phyloP scores from a whole-genome alignment of 2,113 vertebrate species.

The Alosa alosa region DNA sequence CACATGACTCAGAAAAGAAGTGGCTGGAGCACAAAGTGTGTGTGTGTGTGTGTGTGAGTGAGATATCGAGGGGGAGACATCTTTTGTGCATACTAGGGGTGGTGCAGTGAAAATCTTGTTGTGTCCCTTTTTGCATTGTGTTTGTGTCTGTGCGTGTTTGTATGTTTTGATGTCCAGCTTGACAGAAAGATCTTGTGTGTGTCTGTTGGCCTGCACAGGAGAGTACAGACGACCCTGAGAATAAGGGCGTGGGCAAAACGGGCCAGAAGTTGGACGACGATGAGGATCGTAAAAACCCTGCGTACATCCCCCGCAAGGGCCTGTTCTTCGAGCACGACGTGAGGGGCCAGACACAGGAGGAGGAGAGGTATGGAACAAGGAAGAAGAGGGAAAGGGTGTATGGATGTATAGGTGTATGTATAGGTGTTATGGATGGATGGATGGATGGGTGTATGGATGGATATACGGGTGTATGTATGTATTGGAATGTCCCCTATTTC shows the following conservation, averaged over 20 bases:
- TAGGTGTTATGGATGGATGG: background rate
- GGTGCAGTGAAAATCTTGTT: background rate
- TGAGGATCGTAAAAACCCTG: slow-evolving; percentile 94
- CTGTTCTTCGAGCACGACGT: slow-evolving; percentile 98
- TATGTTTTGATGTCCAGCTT: background rate
- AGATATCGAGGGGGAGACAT: background rate
- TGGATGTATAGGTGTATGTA: background rate
- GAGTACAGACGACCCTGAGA: slow-evolving; percentile 90
- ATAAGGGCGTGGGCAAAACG: slow-evolving; percentile 75
- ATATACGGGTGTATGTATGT: too few species aligned
- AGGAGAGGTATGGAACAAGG: slow-evolving; percentile 77
- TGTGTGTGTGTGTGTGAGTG: background rate
- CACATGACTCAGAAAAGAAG: background rate
- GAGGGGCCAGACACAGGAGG: slow-evolving; percentile 88
- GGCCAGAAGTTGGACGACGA: slow-evolving; percentile 93
- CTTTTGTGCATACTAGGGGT: background rate
- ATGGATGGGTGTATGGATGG: background rate
- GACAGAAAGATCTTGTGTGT: background rate
- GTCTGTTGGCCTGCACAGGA: slow-evolving; percentile 68
- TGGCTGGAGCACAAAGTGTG: background rate
- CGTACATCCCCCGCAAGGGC: slow-evolving; percentile 93
- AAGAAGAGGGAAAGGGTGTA: background rate
- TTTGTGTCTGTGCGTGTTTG: background rate
- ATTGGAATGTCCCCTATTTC: too few species aligned
- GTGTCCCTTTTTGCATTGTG: background rate